Base-by-base conservation (phyloP, 2,113 vertebrate genomes). In the Sebastes schlegelii region DNA sequence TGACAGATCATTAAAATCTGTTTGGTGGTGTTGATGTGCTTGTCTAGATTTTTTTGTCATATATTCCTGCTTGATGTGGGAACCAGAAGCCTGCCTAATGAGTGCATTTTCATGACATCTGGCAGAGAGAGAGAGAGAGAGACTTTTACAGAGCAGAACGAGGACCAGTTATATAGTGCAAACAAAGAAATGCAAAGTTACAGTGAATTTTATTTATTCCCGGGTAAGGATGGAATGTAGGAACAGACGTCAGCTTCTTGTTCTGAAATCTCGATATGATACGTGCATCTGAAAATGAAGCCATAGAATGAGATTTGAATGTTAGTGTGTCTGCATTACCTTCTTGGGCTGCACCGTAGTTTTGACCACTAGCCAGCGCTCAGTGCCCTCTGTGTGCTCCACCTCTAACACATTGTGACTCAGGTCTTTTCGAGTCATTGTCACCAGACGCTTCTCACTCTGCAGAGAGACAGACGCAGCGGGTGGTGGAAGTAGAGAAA, bases 281-380 rank as follows among this genome's bases (percentile, higher is more conserved):
- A 11, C 3, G 2, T 61, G 12, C 11, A 19, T 4, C 8, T 46
- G 17, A 67, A 68, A 69, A 34, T 19, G 2, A 63, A 75, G 62
- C 5, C n/a, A 74, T 6, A 64, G 16, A 67, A 17, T 60, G 26
- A 52, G 16, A 40, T 13, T 8, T 42, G 42, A 26, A 72, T 23
- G n/a, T 46, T 45, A 67, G 19, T 40, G 34, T 67, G 60, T 49
- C 10, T 70, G 54, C 12, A 1, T 82, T 85, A 93, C 96, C 95
- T 93, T 95, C 51, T 89, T 92, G 61, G 95, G 93, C 46, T 92
- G 62, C 61, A 96, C 89, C 8, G 62, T 91, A 8, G 73, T 91
- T 86, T 95, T 96, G 71, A 96, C 91, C 14, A 96, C 95, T 0
- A 96, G 92, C 95, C 95, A 96, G 63, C 94, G 95, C 80, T 96